phyloP scores from a whole-genome alignment of 2,113 vertebrate genomes.

The Myotis yumanensis region DNA sequence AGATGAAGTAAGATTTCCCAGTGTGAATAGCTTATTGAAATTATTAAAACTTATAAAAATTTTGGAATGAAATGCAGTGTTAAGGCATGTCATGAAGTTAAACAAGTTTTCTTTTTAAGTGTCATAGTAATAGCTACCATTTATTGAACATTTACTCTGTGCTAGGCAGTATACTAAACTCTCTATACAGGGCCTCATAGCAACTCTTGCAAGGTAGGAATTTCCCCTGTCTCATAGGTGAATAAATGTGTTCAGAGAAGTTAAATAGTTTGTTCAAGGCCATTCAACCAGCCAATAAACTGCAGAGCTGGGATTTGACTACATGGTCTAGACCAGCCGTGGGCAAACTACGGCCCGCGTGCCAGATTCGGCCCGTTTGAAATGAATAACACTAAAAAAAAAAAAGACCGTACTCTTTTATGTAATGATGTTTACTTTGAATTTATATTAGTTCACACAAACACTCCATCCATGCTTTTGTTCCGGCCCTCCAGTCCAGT shows the following conservation, averaged over 20 bases:
- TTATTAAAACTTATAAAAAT: conserved; percentile 17
- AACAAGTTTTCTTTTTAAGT: not conserved
- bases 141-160: not conserved
- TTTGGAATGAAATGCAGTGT: conserved; percentile 37
- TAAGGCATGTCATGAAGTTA: conserved; percentile 19
- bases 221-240: not conserved
- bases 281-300: not conserved
- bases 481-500: too few species aligned
- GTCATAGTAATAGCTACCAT: not conserved
- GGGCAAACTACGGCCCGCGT: too few species aligned
- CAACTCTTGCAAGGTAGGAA: not conserved
- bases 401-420: too few species aligned
- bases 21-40: conserved; percentile 44
- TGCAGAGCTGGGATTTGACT: conserved; percentile 18
- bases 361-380: too few species aligned
- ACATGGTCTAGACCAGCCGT: not conserved
- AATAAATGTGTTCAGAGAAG: conserved; percentile 10
- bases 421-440: too few species aligned
- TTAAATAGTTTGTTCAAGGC: not conserved
- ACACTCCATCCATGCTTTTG: too few species aligned
- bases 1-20: conserved; percentile 25
- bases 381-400: too few species aligned
- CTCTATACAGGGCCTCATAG: not conserved
- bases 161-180: not conserved
- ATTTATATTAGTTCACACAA: too few species aligned